phyloP scores from a whole-genome alignment of 2,797 vertebrate species.

The Bovichtus variegatus region DNA sequence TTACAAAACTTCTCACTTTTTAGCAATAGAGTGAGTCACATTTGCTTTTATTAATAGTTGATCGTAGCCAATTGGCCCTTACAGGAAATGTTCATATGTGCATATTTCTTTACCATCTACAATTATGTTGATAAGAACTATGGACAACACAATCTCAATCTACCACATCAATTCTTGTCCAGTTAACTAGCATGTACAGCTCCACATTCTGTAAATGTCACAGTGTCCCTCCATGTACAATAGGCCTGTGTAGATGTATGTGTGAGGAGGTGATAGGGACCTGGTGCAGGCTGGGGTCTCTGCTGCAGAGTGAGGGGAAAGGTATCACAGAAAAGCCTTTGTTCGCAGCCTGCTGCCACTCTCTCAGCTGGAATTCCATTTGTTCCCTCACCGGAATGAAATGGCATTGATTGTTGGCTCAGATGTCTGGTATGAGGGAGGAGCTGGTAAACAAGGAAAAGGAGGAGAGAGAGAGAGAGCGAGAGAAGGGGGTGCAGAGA shows the following conservation, averaged over 20 bases:
- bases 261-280: slow-evolving; percentile 42
- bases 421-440: slow-evolving; percentile 71
- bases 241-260: background rate
- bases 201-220: slow-evolving; percentile 32
- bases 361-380: slow-evolving; percentile 83
- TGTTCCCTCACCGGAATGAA: slow-evolving; percentile 81
- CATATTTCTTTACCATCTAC: background rate
- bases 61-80: background rate
- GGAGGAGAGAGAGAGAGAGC: slow-evolving; percentile 17
- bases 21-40: background rate
- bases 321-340: slow-evolving; percentile 66
- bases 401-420: slow-evolving; percentile 86
- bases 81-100: background rate
- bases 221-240: slow-evolving; percentile 1
- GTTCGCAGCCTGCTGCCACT: slow-evolving; percentile 61
- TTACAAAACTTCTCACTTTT: no score
- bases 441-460: slow-evolving; percentile 49
- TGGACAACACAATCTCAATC: background rate
- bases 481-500: slow-evolving; percentile 5
- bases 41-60: background rate
- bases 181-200: slow-evolving; percentile 9
- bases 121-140: background rate
- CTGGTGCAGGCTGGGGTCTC: slow-evolving; percentile 38
- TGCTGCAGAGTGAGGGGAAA: slow-evolving; percentile 42
- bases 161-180: background rate